phyloP scores from a whole-genome alignment of 1,140 invertebrate species.

The Alviniconcha marisindica region DNA sequence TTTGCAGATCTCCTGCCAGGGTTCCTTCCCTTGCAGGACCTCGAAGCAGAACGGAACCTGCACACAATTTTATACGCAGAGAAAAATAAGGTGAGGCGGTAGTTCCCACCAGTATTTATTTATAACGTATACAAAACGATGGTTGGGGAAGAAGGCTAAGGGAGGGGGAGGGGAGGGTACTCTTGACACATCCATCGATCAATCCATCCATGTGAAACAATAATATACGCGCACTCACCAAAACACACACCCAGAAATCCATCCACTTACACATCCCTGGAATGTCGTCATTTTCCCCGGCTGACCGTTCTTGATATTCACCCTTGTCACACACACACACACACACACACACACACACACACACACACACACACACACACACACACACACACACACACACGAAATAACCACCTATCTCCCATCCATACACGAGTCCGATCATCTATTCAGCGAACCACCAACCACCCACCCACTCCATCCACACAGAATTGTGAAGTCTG shows the following conservation, averaged over 20 bases:
- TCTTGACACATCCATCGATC: background rate
- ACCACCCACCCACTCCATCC: background rate
- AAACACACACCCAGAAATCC: background rate
- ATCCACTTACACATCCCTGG: too few species aligned
- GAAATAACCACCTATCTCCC: background rate
- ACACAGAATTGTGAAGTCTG: background rate
- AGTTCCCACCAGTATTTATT: too few species aligned
- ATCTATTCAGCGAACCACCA: background rate
- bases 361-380: background rate
- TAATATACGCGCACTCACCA: background rate
- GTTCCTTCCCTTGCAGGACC: background rate
- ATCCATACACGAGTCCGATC: background rate
- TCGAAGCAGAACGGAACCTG: background rate
- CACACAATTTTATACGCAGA: background rate
- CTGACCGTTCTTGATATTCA: background rate
- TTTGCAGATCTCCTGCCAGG: background rate
- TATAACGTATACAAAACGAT: background rate
- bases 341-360: background rate
- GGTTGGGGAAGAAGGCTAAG: background rate
- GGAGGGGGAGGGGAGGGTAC: background rate
- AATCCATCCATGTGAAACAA: background rate
- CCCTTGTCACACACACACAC: background rate
- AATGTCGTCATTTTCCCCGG: too few species aligned
- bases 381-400: background rate
- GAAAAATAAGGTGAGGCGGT: background rate